phyloP scores from a whole-genome alignment of 64 coral and sea anemone species.

The Trachythela sp. region DNA sequence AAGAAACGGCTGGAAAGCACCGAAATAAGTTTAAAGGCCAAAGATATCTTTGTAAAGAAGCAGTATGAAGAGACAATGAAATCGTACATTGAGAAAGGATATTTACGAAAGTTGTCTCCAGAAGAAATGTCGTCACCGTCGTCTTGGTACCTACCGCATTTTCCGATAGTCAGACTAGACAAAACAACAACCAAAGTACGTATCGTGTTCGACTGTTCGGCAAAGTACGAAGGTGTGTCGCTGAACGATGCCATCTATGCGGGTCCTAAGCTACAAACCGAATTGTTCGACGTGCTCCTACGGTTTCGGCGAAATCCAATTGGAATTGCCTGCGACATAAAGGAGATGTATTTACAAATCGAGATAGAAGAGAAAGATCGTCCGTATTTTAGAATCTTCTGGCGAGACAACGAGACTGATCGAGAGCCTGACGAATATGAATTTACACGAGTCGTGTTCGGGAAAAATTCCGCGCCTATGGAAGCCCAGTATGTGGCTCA shows the following conservation, averaged over 20 bases:
- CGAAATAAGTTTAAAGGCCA: background rate
- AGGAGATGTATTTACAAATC: too few relatives aligned
- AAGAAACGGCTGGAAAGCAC: background rate
- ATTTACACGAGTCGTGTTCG: conserved; percentile 55
- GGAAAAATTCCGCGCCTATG: conserved; percentile 55
- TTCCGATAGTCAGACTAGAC: too few relatives aligned
- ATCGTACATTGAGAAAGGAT: too few relatives aligned
- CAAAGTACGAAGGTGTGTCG: too few relatives aligned
- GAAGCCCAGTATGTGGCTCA: conserved; percentile 51
- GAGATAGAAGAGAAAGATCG: conserved; percentile 51
- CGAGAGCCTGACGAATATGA: conserved; percentile 48
- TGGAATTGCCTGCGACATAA: too few relatives aligned
- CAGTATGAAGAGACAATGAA: too few relatives aligned
- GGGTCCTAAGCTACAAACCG: too few relatives aligned
- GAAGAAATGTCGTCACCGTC: background rate
- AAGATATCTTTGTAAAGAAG: background rate
- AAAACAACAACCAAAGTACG: too few relatives aligned
- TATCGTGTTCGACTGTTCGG: too few relatives aligned
- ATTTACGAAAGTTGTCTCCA: background rate
- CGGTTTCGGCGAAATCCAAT: too few relatives aligned
- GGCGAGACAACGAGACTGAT: conserved; percentile 28
- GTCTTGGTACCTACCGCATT: background rate
- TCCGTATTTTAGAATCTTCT: conserved; percentile 45
- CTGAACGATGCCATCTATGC: too few relatives aligned
- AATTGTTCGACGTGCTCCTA: too few relatives aligned